These are phyloP conservation scores for Passer domesticus DNA, from an alignment of 2,113 vertebrate genomes.

Conservation along the genomic window DNA sequence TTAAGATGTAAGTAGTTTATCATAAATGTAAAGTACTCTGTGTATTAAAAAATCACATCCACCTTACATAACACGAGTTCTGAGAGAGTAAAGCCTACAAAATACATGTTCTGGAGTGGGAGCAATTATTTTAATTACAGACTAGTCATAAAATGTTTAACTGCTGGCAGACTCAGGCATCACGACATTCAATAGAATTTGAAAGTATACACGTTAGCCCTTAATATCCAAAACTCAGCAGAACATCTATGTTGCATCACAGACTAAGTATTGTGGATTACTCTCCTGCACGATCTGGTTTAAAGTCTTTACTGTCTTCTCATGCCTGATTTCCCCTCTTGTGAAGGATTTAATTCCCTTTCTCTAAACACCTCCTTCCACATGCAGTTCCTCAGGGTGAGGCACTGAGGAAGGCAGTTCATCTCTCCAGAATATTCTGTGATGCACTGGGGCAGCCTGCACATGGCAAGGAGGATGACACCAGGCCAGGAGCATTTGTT, in stretches of 20 bases:
- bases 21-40: background rate
- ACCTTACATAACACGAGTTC: background rate
- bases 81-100: background rate
- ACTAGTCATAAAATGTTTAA: background rate
- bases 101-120: background rate
- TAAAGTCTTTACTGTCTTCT: background rate
- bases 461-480: background rate
- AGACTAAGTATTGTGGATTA: background rate
- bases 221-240: background rate
- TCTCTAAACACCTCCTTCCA: background rate
- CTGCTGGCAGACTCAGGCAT: background rate
- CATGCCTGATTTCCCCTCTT: background rate
- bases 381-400: background rate
- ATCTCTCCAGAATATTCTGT: background rate
- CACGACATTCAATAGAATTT: background rate
- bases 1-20: background rate
- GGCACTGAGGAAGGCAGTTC: background rate
- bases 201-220: background rate
- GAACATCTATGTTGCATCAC: background rate
- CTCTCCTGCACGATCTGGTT: background rate
- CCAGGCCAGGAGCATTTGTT: background rate
- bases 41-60: background rate
- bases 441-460: background rate
- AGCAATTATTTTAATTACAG: constrained; percentile 29
- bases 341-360: background rate